These are phyloP conservation scores for Campoplex capitator DNA, from an alignment of 2,888 invertebrate genomes.

Conservation along the genomic window DNA sequence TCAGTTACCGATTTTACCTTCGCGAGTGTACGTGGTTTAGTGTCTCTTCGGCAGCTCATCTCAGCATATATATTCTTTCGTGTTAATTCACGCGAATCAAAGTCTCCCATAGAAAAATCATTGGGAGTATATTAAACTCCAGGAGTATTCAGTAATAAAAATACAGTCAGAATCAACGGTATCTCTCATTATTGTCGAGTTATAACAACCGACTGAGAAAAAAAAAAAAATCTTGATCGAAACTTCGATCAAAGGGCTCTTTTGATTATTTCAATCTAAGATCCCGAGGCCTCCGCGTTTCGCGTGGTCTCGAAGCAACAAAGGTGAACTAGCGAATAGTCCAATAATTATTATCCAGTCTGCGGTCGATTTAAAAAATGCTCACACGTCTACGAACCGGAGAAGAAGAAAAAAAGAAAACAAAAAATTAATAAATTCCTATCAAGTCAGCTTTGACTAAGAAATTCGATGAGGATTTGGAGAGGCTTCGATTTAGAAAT, in stretches of 20 bases:
- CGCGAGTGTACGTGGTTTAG: conserved; percentile 33
- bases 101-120: not conserved
- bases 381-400: not conserved
- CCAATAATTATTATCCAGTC: not conserved
- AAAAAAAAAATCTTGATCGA: not conserved
- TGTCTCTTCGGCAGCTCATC: conserved; percentile 7
- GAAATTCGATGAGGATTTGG: no score
- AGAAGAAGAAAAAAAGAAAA: not conserved
- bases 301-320: not conserved
- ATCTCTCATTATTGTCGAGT: not conserved
- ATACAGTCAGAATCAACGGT: not conserved
- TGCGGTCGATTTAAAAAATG: not conserved
- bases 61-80: not conserved
- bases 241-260: not conserved
- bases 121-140: not conserved
- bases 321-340: not conserved
- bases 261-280: not conserved
- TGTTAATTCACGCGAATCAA: not conserved
- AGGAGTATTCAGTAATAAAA: not conserved
- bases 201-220: not conserved
- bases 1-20: conserved; percentile 54
- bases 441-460: not conserved
- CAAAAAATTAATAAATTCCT: not conserved
- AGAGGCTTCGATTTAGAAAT: not conserved
- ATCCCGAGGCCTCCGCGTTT: not conserved